Evolutionary conservation across 1,140 invertebrate species (phyloP), one percentile per base, ranked within the genome.

Genomic region (Macrocentrus cingulum): DNA sequence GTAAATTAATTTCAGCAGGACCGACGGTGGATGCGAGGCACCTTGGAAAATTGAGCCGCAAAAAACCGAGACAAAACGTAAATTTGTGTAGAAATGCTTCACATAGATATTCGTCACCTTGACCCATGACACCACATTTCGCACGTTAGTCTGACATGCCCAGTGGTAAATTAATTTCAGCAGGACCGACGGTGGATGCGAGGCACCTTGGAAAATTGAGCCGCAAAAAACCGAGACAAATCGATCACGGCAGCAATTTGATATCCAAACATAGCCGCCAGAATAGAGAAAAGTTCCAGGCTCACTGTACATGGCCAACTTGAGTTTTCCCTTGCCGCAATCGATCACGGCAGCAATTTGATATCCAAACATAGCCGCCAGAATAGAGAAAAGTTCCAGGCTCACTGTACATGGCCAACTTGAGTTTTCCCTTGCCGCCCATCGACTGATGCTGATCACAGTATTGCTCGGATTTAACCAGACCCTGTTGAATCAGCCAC

Each of bases 331-430:
- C n/a, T n/a, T n/a, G n/a, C n/a, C n/a, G n/a, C n/a, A n/a, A n/a
- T n/a, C n/a, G n/a, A n/a, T n/a, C 87, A 0, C 89, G 87, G 69
- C 91, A 93, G 71, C 91, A 94, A 45, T 89, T 87, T 1, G 87
- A 88, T 60, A 94, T 91, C 91, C 91, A 94, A 1, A 95, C 91
- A 68, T 94, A 94, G 13, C 91, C 91, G 9, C 90, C 91, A 1
- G 90, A 91, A 71, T 88, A 91, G 0, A 90, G 90, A 70, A 92
- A 92, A 62, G 91, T 91, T 1, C 86, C 83, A 1, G 86, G 86
- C 71, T 94, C 91, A 5, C 88, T 91, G 68, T 91, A 92, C 84
- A 91, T 91, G 25, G 85, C 87, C 1, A 93, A 71, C 71, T 92
- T 91, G 0, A 91, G 77, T 60, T 88, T 88, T 59, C 81, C 82